Base-by-base conservation (phyloP, 2,113 vertebrate genomes). In the Catharus minimus region DNA sequence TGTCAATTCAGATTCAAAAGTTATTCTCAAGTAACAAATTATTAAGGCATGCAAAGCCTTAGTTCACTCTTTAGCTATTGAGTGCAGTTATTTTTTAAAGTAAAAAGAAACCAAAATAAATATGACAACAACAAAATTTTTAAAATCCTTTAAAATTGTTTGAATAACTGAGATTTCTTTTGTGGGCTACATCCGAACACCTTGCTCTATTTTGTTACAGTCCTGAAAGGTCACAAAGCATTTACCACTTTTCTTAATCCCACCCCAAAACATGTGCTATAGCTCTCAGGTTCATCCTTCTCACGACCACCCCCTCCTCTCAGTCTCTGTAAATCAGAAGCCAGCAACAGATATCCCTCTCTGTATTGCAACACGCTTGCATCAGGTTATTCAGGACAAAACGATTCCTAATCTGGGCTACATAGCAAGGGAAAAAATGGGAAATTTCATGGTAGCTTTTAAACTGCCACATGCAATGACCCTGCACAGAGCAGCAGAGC, bases 191-290 rank as follows among this genome's bases (percentile, higher is more conserved):
- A 53, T 11, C 6, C 9, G 43, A 76, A 66, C 6, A 13, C 39
- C 39, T 77, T 77, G 17, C 13, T 64, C 27, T 71, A 20, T 16
- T 71, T 86, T 69, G 10, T 47, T 22, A 46, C 9, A 36, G 12
- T n/a, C 24, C n/a, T 56, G 49, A 56, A 55, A 64, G 16, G 19
- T 62, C 84, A 73, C 47, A 33, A 15, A 69, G 13, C 3, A 82
- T 56, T 41, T 62, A 56, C 6, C 12, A 13, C 7, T 33, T 71
- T 44, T 74, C 52, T 50, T 67, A 55, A 62, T 16, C 24, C 9
- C 8, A 52, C 4, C 9, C 21, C 4, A 27, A 22, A 69, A 7
- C 0, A 2, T 28, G n/a, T 71, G 27, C 24, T 72, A 6, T 15
- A 76, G 28, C 32, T 76, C 26, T 43, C 10, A 32, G 14, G 33